Evolutionary conservation across 2,888 invertebrate species (phyloP), one percentile per base, ranked within the genome.

Genomic region (Suillia variegata): DNA sequence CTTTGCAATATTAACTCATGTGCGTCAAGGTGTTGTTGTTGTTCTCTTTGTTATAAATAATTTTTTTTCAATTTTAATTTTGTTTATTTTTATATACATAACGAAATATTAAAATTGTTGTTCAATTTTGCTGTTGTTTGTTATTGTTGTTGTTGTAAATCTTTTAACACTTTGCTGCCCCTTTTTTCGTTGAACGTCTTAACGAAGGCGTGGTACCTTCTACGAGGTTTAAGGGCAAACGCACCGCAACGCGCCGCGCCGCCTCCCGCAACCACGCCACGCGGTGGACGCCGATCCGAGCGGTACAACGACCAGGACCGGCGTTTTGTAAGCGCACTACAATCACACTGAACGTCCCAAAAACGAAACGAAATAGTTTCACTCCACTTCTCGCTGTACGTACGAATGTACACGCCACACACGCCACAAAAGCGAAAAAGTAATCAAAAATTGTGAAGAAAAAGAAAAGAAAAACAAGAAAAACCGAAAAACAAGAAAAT

Each of bases 301-400:
- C 38, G 38, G 38, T n/a, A n/a, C 12, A 8, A 4, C 8, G n/a
- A 4, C 4, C 38, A n/a, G 8, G 18, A 69, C 71, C 71, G 71
- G 71, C 71, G 73, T 74, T 71, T 71, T 75, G 73, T 73, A 71
- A 68, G 70, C 73, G 70, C 70, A 62, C 69, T 62, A 62, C 65
- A 60, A 67, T 61, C 72, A 62, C 74, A 75, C 75, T 75, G 72
- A 74, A 70, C 20, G 18, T n/a, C n/a, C 38, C n/a, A 38, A 38
- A 38, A 13, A 38, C 38, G n/a, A 38, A 13, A 38, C 38, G 38
- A 38, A 38, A 38, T n/a, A 38, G n/a, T 38, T 38, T 38, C 38
- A 38, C 38, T 38, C n/a, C 38, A 12, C 31, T 38, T 4, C 38
- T n/a, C n/a, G n/a, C n/a, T n/a, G n/a, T 12, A 31, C 31, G 31